These are phyloP conservation scores for Rhinoderma darwinii DNA, from an alignment of 2,113 vertebrate species.

Conservation along the genomic window DNA sequence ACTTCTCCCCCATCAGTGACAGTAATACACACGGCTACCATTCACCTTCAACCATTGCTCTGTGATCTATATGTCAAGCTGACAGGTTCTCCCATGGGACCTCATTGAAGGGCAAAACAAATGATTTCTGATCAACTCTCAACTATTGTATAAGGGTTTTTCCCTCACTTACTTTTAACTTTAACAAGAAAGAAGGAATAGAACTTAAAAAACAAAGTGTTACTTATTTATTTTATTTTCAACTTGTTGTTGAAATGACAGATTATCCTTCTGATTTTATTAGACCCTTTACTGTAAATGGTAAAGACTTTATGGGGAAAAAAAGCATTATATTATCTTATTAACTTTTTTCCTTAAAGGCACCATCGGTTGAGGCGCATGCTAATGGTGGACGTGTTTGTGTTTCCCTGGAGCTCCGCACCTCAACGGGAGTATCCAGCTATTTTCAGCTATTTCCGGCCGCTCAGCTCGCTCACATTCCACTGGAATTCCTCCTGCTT, in stretches of 20 bases:
- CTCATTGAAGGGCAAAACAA: conserved; percentile 9
- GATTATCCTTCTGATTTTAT: not conserved
- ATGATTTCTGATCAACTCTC: conserved; percentile 35
- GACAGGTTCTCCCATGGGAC: conserved; percentile 21
- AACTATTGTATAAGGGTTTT: not conserved
- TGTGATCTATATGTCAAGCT: conserved; percentile 40
- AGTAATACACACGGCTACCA: conserved; percentile 6
- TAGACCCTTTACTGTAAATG: too few species aligned
- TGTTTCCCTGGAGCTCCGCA: too few species aligned
- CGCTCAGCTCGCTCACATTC: too few species aligned
- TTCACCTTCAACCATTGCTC: conserved; percentile 42
- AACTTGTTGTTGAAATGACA: not conserved
- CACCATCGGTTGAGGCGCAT: too few species aligned
- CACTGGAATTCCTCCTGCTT: too few species aligned
- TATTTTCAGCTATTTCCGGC: too few species aligned
- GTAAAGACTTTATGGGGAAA: too few species aligned
- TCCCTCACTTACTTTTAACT: not conserved
- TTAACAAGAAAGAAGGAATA: not conserved
- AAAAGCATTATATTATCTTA: too few species aligned
- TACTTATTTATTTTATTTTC: not conserved
- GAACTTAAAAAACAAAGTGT: not conserved
- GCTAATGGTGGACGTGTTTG: too few species aligned
- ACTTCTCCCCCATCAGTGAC: not conserved
- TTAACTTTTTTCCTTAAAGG: too few species aligned
- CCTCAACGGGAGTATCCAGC: too few species aligned